phyloP scores from a whole-genome alignment of 2,113 vertebrate genomes.

The Coptodon bakossiorum region DNA sequence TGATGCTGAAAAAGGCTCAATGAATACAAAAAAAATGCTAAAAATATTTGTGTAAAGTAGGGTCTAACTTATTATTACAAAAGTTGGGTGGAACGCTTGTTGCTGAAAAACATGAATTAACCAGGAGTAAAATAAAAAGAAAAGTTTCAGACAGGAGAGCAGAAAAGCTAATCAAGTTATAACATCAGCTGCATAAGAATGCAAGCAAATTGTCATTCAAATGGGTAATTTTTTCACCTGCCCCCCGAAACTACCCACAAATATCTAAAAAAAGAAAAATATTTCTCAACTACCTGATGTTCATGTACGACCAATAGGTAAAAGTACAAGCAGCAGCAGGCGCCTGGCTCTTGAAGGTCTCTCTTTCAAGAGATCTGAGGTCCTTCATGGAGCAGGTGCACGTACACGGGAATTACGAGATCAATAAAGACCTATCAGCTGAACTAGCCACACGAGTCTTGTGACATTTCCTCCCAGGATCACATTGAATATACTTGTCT shows the following conservation, averaged over 20 bases:
- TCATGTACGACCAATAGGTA: neutral
- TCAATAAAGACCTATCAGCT: conserved; percentile 53
- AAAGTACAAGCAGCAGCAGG: neutral
- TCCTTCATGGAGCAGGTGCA: neutral
- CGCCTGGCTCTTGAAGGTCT: neutral
- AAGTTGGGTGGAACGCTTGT: neutral
- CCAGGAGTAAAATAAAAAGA: neutral
- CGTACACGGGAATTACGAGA: conserved; percentile 20
- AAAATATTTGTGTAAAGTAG: neutral
- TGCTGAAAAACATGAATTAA: rapidly evolving
- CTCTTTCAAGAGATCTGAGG: neutral
- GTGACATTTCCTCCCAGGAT: conserved; percentile 25
- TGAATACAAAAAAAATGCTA: neutral
- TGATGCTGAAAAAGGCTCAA: neutral
- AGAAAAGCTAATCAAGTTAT: neutral
- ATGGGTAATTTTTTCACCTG: neutral
- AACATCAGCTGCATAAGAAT: neutral
- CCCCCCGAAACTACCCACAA: neutral
- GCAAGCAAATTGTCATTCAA: neutral
- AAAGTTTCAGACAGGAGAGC: neutral
- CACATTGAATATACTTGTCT: neutral
- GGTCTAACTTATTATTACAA: neutral
- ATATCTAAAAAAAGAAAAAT: neutral
- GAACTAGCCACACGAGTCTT: conserved; percentile 21
- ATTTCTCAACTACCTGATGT: neutral